Evolutionary conservation across 2,113 vertebrate species (phyloP).

Genomic region (Psittacula cyanocephala): DNA sequence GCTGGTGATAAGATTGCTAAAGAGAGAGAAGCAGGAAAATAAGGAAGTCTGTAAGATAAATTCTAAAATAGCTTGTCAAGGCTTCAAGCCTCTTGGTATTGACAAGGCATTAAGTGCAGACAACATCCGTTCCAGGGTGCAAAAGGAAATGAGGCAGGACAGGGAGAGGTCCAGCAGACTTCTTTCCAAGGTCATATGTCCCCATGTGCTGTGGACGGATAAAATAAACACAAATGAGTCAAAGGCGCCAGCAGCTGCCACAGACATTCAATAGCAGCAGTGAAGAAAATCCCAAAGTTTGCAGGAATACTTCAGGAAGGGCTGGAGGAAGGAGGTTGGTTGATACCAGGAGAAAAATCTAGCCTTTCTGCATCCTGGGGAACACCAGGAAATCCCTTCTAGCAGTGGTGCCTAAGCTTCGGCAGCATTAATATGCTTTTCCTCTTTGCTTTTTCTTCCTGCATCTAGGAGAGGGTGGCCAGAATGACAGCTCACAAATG

Average conservation of each 20-base stretch:
- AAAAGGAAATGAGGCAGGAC: background rate
- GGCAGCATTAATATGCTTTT: background rate
- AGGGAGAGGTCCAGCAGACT: background rate
- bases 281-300: background rate
- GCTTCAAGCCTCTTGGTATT: background rate
- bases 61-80: conserved; percentile 21
- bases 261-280: background rate
- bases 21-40: background rate
- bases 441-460: background rate
- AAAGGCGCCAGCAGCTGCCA: background rate
- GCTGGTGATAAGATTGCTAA: background rate
- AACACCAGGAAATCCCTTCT: background rate
- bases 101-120: conserved; percentile 1
- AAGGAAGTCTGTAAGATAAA: conserved; percentile 34
- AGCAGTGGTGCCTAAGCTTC: background rate
- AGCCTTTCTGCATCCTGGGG: background rate
- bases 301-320: background rate
- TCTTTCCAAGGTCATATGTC: background rate
- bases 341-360: background rate
- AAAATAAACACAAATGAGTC: background rate
- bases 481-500: background rate
- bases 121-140: background rate
- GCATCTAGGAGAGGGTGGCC: background rate
- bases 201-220: rapidly evolving
- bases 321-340: background rate